Conservation (phyloP, 2,797 vertebrate species). For the Astyanax mexicanus region DNA sequence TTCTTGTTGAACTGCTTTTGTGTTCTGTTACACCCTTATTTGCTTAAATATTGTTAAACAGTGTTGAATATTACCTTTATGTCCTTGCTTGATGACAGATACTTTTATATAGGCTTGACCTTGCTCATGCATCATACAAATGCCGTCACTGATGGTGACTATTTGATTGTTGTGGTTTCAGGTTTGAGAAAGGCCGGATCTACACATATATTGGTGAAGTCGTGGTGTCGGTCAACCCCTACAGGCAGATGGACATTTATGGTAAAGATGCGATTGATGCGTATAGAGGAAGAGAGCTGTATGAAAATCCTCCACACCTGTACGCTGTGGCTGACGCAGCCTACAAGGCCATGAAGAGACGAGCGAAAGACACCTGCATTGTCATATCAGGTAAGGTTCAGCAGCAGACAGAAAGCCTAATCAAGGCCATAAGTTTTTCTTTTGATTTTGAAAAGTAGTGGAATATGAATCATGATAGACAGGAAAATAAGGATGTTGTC, state of each 20-base stretch:
- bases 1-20: too few species aligned
- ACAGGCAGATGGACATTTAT: conserved; percentile 85
- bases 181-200: conserved; percentile 88
- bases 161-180: conserved; percentile 60
- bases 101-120: too few species aligned
- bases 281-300: conserved; percentile 89
- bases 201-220: conserved; percentile 97
- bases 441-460: not conserved
- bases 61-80: too few species aligned
- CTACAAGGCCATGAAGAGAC: conserved; percentile 93
- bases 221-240: conserved; percentile 92
- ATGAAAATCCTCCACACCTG: conserved; percentile 91
- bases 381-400: conserved; percentile 89
- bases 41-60: too few species aligned
- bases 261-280: conserved; percentile 80
- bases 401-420: not conserved
- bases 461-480: too few species aligned
- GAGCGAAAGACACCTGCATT: conserved; percentile 93
- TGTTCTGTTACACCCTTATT: too few species aligned
- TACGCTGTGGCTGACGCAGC: conserved; percentile 90
- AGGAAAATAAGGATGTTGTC: too few species aligned
- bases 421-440: too few species aligned
- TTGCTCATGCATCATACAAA: too few species aligned
- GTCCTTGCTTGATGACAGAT: too few species aligned
- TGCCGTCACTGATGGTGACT: not conserved